Evolutionary conservation across 2,797 vertebrate genomes (phyloP), one percentile per base, ranked within the genome.

Genomic region (Pipistrellus pipistrellus): DNA sequence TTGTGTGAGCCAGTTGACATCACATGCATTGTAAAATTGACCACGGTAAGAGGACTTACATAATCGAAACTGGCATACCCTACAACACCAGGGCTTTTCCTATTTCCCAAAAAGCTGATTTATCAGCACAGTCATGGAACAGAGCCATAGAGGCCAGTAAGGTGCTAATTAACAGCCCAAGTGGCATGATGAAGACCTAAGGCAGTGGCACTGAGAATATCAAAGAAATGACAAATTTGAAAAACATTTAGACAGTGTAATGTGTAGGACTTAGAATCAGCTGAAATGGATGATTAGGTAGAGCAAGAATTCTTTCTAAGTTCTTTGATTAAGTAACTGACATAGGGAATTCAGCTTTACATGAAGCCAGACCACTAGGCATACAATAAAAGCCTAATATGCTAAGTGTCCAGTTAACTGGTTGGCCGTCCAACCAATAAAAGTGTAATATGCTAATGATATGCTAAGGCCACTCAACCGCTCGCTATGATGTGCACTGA

Each of bases 61-160:
- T 27, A 59, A 93, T 3, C 0, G 15, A 88, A 91, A 90, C 4
- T 55, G 18, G 48, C 57, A 90, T 66, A 85, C 10, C 80, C 21
- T 30, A 91, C 35, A 92, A 90, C 90, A 93, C 44, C 13, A 48
- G 51, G 53, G 46, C 27, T 75, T 91, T 46, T 83, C 44, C 71
- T 87, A 35, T 75, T 92, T 93, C 32, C 71, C 46, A 83, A 51
- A 91, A 88, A 84, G 53, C 15, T 71, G 35, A 17, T 88, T 94
- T 76, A 76, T 10, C 4, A 76, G 21, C 32, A 88, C 6, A 53
- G 15, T 27, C 15, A 57, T 53, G 25, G 30, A 75, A 53, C 8
- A 88, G 4, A 90, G 48, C 48, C 59, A 44, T 8, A 78, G 18
- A 69, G 14, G 14, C 25, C 30, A 75, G 25, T 30, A 85, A 62